Percentiles rank a stretch among this genome's conserved stretches.
phyloP scores from a whole-genome alignment of 2,888 invertebrate species.

The Chydorus sphaericus region DNA sequence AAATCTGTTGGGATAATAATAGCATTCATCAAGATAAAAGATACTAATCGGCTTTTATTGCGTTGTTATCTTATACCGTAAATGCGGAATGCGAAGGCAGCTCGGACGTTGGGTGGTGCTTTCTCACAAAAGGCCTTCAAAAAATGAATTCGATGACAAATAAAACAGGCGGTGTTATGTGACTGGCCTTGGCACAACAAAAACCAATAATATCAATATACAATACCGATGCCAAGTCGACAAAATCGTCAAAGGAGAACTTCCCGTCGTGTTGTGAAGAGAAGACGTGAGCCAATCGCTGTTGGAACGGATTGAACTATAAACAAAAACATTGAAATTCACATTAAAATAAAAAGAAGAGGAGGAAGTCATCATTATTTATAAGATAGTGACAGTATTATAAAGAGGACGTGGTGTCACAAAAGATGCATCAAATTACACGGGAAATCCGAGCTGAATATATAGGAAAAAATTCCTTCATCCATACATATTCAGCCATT shows the following conservation, averaged over 20 bases:
- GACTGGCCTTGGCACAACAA: too few species aligned
- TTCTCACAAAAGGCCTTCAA: slow-evolving; percentile 45
- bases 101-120: slow-evolving; percentile 54
- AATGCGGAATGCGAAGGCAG: slow-evolving; percentile 59
- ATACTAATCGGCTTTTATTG: too few species aligned
- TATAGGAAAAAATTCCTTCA: background rate
- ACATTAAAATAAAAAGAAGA: background rate
- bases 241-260: slow-evolving; percentile 60
- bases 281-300: slow-evolving; percentile 55
- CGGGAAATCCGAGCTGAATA: background rate
- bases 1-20: too few species aligned
- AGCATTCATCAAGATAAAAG: too few species aligned
- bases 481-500: slow-evolving; percentile 2
- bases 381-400: background rate
- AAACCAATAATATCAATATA: background rate
- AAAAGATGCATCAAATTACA: too few species aligned
- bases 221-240: slow-evolving; percentile 65
- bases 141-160: too few species aligned
- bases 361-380: background rate
- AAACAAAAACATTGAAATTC: slow-evolving; percentile 23
- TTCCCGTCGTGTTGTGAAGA: slow-evolving; percentile 49
- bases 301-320: slow-evolving; percentile 59
- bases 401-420: background rate
- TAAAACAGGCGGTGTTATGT: background rate
- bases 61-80: slow-evolving; percentile 41